A percentile compares a stretch with the other conserved stretches of the same genome.
Evolutionary conservation across 2,113 vertebrate genomes (phyloP).

Genomic region (Oryzias curvinotus): DNA sequence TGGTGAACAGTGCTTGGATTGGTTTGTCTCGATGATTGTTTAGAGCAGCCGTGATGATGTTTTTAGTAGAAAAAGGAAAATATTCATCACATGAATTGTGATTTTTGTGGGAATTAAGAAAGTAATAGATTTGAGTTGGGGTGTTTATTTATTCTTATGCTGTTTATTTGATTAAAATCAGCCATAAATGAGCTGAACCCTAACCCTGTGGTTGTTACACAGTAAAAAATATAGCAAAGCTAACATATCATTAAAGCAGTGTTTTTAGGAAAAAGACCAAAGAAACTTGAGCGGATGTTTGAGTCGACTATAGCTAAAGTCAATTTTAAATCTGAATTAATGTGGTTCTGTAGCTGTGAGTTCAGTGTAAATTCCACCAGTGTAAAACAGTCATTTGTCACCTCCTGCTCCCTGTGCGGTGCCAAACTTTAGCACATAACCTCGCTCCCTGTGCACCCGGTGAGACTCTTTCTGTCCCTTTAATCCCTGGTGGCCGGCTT

Average conservation of each 20-base stretch:
- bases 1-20: no score
- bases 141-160: no score
- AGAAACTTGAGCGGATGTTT: neutral
- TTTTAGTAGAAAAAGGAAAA: no score
- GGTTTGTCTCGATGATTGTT: no score
- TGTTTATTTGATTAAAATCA: neutral
- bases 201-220: neutral
- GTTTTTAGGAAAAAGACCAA: neutral
- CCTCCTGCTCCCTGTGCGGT: conserved; percentile 35
- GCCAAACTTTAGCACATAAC: conserved; percentile 45
- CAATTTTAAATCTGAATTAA: conserved; percentile 20
- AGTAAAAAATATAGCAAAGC: conserved; percentile 3
- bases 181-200: neutral
- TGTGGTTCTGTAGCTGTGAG: conserved; percentile 14
- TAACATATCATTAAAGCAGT: conserved; percentile 4
- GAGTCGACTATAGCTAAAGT: conserved; percentile 25
- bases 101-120: no score
- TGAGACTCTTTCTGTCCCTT: conserved; percentile 63
- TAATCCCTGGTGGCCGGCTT: conserved; percentile 69
- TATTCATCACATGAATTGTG: no score
- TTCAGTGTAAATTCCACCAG: conserved; percentile 18
- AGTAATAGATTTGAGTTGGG: no score
- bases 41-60: no score
- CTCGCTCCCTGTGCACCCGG: conserved; percentile 30
- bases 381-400: conserved; percentile 48